Evolutionary conservation across 2,113 vertebrate species (phyloP).

Genomic region (pig (Sus scrofa)): DNA sequence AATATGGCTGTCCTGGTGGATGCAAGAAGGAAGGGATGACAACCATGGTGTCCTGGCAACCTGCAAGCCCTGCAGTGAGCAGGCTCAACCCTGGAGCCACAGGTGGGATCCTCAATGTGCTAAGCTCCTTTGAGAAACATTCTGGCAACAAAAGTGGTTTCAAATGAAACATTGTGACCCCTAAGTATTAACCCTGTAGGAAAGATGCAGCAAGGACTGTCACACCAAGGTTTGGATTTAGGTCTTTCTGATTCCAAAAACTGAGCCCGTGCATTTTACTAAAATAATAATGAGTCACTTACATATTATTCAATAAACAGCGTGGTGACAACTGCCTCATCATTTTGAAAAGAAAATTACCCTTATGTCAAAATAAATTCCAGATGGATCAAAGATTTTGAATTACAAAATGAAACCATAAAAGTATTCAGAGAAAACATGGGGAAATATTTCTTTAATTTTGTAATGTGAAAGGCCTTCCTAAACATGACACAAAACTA

Average conservation of each 20-base stretch:
- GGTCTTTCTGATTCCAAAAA: conserved; percentile 46
- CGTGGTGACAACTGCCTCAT: conserved; percentile 63
- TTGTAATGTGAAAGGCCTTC: conserved; percentile 66
- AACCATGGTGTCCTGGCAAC: too few species aligned
- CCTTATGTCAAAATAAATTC: conserved; percentile 71
- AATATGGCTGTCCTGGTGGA: neutral
- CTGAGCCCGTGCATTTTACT: neutral
- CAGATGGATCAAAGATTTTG: conserved; percentile 76
- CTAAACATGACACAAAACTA: conserved; percentile 56
- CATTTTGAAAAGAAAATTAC: conserved; percentile 72
- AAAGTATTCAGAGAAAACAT: conserved; percentile 69
- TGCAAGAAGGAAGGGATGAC: neutral
- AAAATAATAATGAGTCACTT: conserved; percentile 61
- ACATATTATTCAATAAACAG: conserved; percentile 60
- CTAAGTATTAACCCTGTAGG: neutral
- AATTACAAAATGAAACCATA: conserved; percentile 72
- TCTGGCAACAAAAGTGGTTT: neutral
- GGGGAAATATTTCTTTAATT: conserved; percentile 72
- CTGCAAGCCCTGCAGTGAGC: neutral
- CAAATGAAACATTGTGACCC: neutral
- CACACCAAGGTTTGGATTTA: neutral
- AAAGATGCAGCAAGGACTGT: neutral
- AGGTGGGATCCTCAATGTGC: neutral
- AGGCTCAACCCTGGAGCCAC: neutral
- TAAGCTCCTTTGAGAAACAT: neutral